Evolutionary conservation across 2,113 vertebrate genomes (phyloP).

Genomic region (Phalacrocorax carbo): DNA sequence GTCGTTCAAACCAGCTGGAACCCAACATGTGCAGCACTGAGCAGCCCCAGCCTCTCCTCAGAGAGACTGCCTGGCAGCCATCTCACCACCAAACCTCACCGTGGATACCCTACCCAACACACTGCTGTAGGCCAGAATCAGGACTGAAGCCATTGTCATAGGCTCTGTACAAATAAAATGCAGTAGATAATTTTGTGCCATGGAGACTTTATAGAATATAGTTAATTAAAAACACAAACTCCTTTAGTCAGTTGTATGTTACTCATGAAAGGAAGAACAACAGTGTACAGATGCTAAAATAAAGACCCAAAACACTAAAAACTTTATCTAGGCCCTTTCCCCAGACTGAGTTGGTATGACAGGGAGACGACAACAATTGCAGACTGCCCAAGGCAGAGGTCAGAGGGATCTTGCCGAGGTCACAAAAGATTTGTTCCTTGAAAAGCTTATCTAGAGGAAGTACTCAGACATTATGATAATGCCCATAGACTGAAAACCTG

Average conservation of each 20-base stretch:
- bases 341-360: background rate
- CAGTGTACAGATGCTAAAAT: background rate
- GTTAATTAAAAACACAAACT: background rate
- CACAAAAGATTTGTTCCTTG: background rate
- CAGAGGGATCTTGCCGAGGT: background rate
- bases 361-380: background rate
- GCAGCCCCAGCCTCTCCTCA: accelerated
- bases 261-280: background rate
- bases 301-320: background rate
- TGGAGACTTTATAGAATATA: background rate
- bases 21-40: accelerated
- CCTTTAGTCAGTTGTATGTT: background rate
- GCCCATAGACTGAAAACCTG: background rate
- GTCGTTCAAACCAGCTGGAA: accelerated
- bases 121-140: background rate
- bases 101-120: background rate
- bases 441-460: background rate
- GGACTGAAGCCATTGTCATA: background rate
- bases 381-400: background rate
- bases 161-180: background rate
- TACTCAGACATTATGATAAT: background rate
- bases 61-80: background rate
- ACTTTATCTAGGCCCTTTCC: background rate
- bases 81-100: background rate
- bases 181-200: background rate